Evolutionary conservation across 2,113 vertebrate genomes (phyloP).

Genomic region (Theristicus caerulescens): DNA sequence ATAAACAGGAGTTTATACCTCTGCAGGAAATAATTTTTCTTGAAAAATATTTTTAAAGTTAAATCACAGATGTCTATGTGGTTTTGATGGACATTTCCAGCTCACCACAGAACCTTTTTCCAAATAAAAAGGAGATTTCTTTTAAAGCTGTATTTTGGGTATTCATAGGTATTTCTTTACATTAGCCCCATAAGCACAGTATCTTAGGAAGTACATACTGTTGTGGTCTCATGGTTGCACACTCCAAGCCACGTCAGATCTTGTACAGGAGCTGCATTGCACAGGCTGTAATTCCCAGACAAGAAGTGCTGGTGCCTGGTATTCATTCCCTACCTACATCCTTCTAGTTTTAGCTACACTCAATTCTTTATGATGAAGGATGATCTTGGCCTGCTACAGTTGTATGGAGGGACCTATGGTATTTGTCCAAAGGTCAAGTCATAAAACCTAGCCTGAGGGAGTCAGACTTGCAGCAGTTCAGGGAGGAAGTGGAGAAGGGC

Average conservation of each 20-base stretch:
- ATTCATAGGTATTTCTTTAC: not conserved
- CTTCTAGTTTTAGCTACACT: not conserved
- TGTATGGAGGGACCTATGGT: not conserved
- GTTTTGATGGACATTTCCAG: not conserved
- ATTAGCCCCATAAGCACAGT: not conserved
- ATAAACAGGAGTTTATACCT: not conserved
- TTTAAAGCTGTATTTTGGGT: not conserved
- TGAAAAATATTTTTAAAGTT: not conserved
- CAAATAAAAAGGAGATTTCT: not conserved
- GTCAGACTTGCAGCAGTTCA: not conserved
- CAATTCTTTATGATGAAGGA: rapidly evolving
- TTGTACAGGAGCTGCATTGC: not conserved
- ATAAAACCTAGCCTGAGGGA: not conserved
- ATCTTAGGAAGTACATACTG: not conserved
- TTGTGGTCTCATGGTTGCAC: not conserved
- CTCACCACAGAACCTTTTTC: not conserved
- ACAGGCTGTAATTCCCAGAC: not conserved
- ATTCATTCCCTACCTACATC: not conserved
- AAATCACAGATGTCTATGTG: not conserved
- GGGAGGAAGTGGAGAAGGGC: not conserved
- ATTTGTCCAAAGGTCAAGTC: not conserved
- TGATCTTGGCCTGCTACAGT: not conserved
- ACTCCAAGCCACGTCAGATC: not conserved
- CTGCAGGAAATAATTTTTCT: not conserved
- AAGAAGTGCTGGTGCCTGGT: not conserved